These are phyloP conservation scores for Trinorchestia longiramus DNA, from an alignment of 1,140 invertebrate genomes.

Conservation along the genomic window DNA sequence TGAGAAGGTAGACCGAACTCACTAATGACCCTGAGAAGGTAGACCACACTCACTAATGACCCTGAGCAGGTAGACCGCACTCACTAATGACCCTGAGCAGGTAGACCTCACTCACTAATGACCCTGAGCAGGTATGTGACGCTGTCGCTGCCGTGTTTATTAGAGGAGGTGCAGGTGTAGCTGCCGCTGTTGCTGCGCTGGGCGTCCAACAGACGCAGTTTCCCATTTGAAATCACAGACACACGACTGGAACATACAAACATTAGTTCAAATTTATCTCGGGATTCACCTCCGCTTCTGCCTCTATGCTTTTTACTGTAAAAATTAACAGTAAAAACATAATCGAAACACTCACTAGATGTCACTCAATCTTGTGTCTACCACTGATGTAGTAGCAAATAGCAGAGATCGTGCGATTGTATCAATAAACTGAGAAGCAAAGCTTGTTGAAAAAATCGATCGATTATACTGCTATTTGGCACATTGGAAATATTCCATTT, in stretches of 20 bases:
- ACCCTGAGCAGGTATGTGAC: constrained; percentile 68
- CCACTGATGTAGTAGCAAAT: not conserved
- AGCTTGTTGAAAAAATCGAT: not conserved
- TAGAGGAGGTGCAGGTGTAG: constrained; percentile 87
- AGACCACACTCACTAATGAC: too few species aligned
- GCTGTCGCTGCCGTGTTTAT: constrained; percentile 91
- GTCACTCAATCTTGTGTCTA: not conserved
- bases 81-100: too few species aligned
- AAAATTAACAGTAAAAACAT: too few species aligned
- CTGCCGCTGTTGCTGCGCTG: constrained; percentile 89
- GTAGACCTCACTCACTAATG: too few species aligned
- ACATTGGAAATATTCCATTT: not conserved
- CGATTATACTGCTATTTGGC: not conserved
- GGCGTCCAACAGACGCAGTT: constrained; percentile 86
- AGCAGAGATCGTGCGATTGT: not conserved
- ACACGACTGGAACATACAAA: not conserved
- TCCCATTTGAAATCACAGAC: constrained; percentile 62
- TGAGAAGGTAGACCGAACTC: too few species aligned
- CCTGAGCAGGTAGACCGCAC: constrained; percentile 41
- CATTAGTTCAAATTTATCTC: not conserved
- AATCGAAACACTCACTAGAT: too few species aligned
- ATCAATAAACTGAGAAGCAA: not conserved
- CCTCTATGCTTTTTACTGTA: too few species aligned
- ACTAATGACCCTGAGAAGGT: too few species aligned
- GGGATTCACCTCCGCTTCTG: too few species aligned